Percentiles rank a stretch among this genome's conserved stretches.
These are phyloP conservation scores for Carcharodon carcharias DNA, from an alignment of 2,797 vertebrate species.

Conservation along the genomic window DNA sequence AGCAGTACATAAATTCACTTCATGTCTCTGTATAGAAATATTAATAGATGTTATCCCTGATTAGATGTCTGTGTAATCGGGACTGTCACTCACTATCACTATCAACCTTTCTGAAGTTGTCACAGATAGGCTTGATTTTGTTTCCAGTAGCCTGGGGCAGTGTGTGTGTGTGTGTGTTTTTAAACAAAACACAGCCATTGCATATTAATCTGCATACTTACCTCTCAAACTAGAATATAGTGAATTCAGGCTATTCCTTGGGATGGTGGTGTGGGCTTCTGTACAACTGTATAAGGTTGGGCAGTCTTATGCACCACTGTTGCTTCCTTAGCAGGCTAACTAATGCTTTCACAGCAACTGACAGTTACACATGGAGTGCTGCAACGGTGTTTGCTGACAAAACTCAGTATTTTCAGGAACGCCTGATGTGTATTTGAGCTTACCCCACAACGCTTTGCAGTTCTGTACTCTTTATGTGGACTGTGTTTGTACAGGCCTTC, in stretches of 20 bases:
- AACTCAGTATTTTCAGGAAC: background rate
- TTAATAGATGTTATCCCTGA: background rate
- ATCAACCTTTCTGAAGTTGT: background rate
- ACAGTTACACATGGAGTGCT: background rate
- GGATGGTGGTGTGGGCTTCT: background rate
- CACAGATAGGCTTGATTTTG: background rate
- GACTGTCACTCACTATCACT: background rate
- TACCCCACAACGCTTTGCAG: background rate
- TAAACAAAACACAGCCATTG: background rate
- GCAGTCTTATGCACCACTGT: background rate
- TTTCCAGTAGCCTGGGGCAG: background rate
- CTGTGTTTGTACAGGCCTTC: background rate
- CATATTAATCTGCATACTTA: background rate
- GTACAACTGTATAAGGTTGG: background rate
- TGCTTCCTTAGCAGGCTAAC: background rate
- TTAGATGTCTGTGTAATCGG: background rate
- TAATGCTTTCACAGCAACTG: background rate
- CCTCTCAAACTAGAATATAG: background rate
- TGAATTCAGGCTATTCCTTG: background rate
- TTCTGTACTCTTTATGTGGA: background rate
- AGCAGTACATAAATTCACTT: background rate
- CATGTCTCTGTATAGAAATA: background rate
- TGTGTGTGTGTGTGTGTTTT: background rate
- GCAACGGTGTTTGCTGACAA: background rate
- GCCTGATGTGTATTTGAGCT: background rate